These are phyloP conservation scores for Drosophila jambulina DNA, from an alignment of 1,140 invertebrate species.

Conservation along the genomic window DNA sequence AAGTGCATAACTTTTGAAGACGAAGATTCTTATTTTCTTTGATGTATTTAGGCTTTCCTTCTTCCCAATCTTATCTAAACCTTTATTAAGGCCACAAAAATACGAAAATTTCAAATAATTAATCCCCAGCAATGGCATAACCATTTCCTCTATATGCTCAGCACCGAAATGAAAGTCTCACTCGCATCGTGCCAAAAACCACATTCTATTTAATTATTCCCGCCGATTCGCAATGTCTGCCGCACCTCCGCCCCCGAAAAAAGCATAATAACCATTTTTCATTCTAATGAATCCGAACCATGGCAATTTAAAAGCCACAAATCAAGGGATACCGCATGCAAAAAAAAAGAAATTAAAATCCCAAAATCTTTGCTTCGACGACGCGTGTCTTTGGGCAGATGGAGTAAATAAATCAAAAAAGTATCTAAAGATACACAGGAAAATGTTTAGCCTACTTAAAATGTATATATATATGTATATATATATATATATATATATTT, in stretches of 20 bases:
- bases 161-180: conserved; percentile 24
- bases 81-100: not conserved
- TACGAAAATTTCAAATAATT: not conserved
- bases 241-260: conserved; percentile 43
- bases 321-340: conserved; percentile 41
- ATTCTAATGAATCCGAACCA: conserved; percentile 46
- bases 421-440: not conserved
- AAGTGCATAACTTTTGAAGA: not conserved
- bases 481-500: no score
- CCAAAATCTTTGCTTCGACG: conserved; percentile 23
- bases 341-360: conserved; percentile 35
- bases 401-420: conserved; percentile 33
- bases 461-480: no score
- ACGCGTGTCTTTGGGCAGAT: conserved; percentile 39
- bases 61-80: accelerated
- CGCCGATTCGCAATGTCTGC: conserved; percentile 50
- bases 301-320: conserved; percentile 78
- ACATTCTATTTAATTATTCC: conserved; percentile 54
- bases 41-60: no score
- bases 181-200: conserved; percentile 29
- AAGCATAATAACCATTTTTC: conserved; percentile 60
- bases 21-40: not conserved
- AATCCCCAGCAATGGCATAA: not conserved
- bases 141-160: not conserved
- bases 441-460: not conserved